A percentile compares a stretch with the other conserved stretches of the same genome.
These are phyloP conservation scores for Pao palembangensis DNA, from an alignment of 2,113 vertebrate genomes.

Conservation along the genomic window DNA sequence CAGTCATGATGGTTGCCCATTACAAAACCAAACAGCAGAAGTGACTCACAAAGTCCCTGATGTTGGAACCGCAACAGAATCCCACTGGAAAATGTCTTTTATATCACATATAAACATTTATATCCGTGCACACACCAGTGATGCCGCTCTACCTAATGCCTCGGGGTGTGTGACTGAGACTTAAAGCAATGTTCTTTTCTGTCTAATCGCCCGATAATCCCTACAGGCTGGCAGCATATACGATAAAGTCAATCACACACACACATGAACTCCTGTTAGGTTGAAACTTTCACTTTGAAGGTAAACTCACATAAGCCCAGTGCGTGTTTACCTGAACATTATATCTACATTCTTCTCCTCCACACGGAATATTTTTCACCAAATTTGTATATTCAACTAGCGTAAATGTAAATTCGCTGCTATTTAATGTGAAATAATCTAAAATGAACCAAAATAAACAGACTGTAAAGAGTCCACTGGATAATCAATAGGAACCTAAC, in stretches of 20 bases:
- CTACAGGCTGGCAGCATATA: constrained; percentile 31
- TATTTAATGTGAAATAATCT: constrained; percentile 21
- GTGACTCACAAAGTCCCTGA: constrained; percentile 9
- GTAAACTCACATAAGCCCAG: neutral
- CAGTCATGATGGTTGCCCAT: constrained; percentile 30
- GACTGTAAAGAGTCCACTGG: constrained; percentile 11
- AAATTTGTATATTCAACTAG: neutral
- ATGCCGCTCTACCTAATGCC: constrained; percentile 24
- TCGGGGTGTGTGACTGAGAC: constrained; percentile 36
- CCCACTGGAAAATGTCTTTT: constrained; percentile 16
- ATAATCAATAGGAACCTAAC: constrained; percentile 40
- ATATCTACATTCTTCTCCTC: neutral
- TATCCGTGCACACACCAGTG: neutral
- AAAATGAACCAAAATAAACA: constrained; percentile 19
- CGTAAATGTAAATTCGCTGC: neutral
- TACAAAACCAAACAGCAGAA: constrained; percentile 25
- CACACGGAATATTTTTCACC: no score
- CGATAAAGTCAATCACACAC: constrained; percentile 25
- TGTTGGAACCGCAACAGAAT: constrained; percentile 22
- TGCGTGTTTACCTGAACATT: neutral
- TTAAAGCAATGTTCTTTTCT: constrained; percentile 55
- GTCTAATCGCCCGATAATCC: constrained; percentile 48
- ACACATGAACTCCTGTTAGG: constrained; percentile 5
- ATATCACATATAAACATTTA: constrained; percentile 8
- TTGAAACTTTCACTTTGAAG: constrained; percentile 1